These are phyloP conservation scores for Tyria jacobaeae DNA, from an alignment of 2,888 invertebrate genomes.

Conservation along the genomic window DNA sequence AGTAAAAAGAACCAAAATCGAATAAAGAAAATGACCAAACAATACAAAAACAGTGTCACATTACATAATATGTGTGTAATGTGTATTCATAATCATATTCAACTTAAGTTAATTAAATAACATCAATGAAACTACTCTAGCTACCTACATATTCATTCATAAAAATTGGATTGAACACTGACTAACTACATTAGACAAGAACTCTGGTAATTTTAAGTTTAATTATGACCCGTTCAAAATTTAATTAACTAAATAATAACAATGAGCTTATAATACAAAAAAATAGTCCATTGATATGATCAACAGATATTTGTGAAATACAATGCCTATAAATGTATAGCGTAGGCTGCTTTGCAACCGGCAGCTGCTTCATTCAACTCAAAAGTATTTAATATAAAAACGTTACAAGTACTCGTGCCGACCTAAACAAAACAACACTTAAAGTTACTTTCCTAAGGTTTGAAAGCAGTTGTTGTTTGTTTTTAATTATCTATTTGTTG, in stretches of 20 bases:
- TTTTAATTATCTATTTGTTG: constrained; percentile 14
- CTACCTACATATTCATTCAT: neutral
- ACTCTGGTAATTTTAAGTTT: no score
- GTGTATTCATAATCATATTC: no score
- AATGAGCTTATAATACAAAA: constrained; percentile 20
- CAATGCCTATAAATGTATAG: constrained; percentile 50
- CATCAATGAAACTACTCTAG: neutral
- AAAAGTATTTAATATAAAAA: constrained; percentile 30
- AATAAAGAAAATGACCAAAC: neutral
- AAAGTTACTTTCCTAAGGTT: constrained; percentile 4
- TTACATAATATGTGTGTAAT: no score
- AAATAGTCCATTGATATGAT: constrained; percentile 36
- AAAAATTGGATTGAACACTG: no score
- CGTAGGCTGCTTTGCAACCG: constrained; percentile 53
- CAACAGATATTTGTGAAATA: constrained; percentile 50
- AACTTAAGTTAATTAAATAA: no score
- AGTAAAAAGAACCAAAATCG: neutral
- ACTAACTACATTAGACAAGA: no score
- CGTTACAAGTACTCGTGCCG: constrained; percentile 18
- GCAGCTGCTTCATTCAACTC: constrained; percentile 66
- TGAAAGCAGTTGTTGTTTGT: constrained; percentile 8
- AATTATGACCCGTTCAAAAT: constrained; percentile 25
- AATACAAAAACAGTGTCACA: neutral
- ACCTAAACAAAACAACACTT: constrained; percentile 21
- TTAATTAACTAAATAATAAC: constrained; percentile 22